Percentiles rank a stretch among this genome's conserved stretches.
Conservation (phyloP, 2,797 vertebrate species). For the Centroberyx gerrardi region DNA sequence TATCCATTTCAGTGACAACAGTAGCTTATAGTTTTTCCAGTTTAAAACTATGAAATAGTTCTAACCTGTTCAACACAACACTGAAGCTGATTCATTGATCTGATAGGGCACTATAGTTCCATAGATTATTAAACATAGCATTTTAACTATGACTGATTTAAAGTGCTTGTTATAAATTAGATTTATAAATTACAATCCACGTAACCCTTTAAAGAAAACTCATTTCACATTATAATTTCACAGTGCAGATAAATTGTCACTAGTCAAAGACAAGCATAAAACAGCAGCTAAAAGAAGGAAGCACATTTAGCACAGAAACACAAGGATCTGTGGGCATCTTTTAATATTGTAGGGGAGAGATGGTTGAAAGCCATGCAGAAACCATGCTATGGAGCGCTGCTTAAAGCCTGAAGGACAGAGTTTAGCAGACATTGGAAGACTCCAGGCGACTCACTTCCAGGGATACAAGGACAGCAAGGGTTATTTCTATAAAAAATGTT, state of each 20-base stretch:
- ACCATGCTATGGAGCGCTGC: constrained; percentile 70
- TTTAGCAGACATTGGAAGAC: constrained; percentile 69
- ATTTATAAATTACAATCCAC: constrained; percentile 45
- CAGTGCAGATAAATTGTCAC: constrained; percentile 74
- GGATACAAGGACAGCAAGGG: constrained; percentile 31
- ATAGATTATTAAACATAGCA: constrained; percentile 46
- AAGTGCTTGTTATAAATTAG: constrained; percentile 73
- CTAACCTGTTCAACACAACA: constrained; percentile 37
- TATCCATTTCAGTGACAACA: constrained; percentile 11
- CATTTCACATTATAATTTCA: constrained; percentile 70
- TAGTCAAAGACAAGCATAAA: constrained; percentile 66
- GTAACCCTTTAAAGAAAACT: constrained; percentile 51
- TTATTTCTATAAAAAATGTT: constrained; percentile 68
- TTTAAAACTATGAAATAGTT: constrained; percentile 56
- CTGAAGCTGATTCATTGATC: constrained; percentile 43
- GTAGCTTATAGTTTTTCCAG: constrained; percentile 15
- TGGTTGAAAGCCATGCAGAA: constrained; percentile 74
- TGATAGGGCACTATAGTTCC: constrained; percentile 25
- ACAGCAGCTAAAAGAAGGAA: constrained; percentile 45
- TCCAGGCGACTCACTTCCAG: constrained; percentile 52
- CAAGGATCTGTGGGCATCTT: constrained; percentile 38
- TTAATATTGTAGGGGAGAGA: constrained; percentile 41
- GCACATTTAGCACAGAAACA: constrained; percentile 55
- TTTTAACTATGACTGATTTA: constrained; percentile 61
- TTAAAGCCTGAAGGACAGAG: constrained; percentile 44